These are phyloP conservation scores for Loriculus beryllinus DNA, from an alignment of 2,797 vertebrate genomes.

Conservation along the genomic window DNA sequence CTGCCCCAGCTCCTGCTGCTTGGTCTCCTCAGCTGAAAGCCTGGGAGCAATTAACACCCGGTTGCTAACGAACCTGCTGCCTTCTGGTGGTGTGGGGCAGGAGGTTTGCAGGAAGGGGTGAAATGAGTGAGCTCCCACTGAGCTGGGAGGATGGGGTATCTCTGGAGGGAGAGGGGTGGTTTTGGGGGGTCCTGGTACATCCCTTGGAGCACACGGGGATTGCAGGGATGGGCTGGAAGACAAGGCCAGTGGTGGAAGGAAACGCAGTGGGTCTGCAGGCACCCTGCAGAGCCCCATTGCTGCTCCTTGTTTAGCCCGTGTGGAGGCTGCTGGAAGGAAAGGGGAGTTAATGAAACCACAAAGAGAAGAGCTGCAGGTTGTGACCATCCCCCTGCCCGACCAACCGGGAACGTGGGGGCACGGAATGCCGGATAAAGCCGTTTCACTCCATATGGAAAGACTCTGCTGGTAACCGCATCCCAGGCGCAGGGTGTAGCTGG, in stretches of 20 bases:
- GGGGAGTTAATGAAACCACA: constrained; percentile 30
- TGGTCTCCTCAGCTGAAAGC: not conserved
- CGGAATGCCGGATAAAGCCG: not conserved
- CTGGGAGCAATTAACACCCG: not conserved
- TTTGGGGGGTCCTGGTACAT: not conserved
- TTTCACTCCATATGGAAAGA: not conserved
- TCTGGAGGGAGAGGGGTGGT: not conserved
- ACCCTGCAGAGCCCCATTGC: not conserved
- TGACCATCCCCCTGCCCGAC: not conserved
- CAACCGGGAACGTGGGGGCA: not conserved
- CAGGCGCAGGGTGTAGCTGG: not conserved
- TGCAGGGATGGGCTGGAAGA: not conserved
- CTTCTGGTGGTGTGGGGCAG: not conserved
- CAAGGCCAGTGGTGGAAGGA: not conserved
- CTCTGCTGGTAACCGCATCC: rapidly evolving
- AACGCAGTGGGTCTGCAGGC: not conserved
- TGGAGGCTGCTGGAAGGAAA: not conserved
- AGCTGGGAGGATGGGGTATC: not conserved
- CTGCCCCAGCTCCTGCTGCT: not conserved
- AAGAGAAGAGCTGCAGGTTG: not conserved
- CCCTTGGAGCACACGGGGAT: rapidly evolving
- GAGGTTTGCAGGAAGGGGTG: not conserved
- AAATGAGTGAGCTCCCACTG: not conserved
- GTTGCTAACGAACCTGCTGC: not conserved
- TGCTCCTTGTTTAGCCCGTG: constrained; percentile 32